These are phyloP conservation scores for Lordiphosa mommai DNA, from an alignment of 1,140 invertebrate genomes.

Conservation along the genomic window DNA sequence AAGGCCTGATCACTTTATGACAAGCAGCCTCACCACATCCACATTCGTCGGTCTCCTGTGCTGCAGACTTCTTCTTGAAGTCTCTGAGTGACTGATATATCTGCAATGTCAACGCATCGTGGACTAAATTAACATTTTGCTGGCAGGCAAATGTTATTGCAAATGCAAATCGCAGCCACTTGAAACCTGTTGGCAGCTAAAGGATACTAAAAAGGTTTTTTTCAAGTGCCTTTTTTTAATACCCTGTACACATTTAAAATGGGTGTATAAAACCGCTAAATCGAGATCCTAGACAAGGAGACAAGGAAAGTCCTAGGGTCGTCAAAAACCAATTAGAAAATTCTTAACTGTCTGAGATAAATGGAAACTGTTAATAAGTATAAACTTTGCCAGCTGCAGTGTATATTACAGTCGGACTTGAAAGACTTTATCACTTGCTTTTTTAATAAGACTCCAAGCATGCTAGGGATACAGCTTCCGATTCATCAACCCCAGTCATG, in stretches of 20 bases:
- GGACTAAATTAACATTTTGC: slow-evolving; percentile 76
- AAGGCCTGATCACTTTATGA: slow-evolving; percentile 71
- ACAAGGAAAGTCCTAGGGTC: no score
- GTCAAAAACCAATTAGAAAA: no score
- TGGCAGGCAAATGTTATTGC: slow-evolving; percentile 66
- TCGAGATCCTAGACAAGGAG: no score
- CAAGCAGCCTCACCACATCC: slow-evolving; percentile 41
- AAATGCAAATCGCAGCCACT: slow-evolving; percentile 56
- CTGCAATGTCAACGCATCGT: slow-evolving; percentile 68
- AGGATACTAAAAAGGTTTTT: slow-evolving; percentile 30
- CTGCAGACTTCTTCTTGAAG: slow-evolving; percentile 20
- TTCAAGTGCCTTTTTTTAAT: background rate
- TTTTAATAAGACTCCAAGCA: slow-evolving; percentile 31
- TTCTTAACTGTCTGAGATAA: no score
- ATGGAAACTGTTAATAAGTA: no score
- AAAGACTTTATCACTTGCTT: slow-evolving; percentile 22
- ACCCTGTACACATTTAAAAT: no score
- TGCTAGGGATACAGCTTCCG: slow-evolving; percentile 24
- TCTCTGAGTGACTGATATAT: slow-evolving; percentile 65
- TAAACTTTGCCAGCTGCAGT: no score
- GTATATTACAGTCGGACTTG: background rate
- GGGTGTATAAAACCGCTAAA: no score
- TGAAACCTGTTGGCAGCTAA: slow-evolving; percentile 58
- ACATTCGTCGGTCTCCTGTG: slow-evolving; percentile 1
- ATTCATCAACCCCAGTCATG: slow-evolving; percentile 3